Evolutionary conservation across 2,888 invertebrate genomes (phyloP).

Genomic region (Apamea epomidion): DNA sequence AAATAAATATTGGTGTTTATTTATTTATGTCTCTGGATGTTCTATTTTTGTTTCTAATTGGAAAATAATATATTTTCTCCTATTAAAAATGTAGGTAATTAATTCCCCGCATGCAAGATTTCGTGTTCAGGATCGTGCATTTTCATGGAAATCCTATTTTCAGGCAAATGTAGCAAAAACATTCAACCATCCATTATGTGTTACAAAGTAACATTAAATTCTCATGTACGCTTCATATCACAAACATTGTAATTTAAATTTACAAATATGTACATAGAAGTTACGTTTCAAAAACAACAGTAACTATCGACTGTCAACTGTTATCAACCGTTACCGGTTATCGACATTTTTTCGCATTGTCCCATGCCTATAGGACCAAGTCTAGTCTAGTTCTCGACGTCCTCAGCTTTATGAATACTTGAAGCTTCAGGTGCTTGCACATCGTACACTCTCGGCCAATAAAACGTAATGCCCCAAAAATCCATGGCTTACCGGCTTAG

Average conservation of each 20-base stretch:
- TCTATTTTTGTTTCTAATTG: not conserved
- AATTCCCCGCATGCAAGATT: not conserved
- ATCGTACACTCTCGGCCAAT: constrained; percentile 72
- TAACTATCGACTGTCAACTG: not conserved
- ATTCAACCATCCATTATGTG: constrained; percentile 36
- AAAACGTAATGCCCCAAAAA: constrained; percentile 69
- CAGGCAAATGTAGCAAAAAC: constrained; percentile 41
- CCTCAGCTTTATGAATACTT: constrained; percentile 83
- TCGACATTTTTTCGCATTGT: constrained; percentile 23
- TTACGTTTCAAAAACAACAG: not conserved
- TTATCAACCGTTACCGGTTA: not conserved
- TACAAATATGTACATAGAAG: not conserved
- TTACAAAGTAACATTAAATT: constrained; percentile 18
- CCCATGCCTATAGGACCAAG: constrained; percentile 73
- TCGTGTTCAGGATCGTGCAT: constrained; percentile 8
- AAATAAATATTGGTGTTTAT: not conserved
- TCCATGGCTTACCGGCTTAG: constrained; percentile 61
- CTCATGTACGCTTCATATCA: not conserved
- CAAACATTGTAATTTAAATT: not conserved
- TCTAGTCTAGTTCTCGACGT: constrained; percentile 79
- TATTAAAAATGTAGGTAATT: not conserved
- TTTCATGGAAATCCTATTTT: constrained; percentile 48
- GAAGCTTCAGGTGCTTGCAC: constrained; percentile 76
- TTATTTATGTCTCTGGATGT: not conserved
- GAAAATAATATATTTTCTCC: not conserved